Evolutionary conservation across 2,888 invertebrate genomes (phyloP), one percentile per base, ranked within the genome.

Genomic region (Branchipolynoe longqiensis): DNA sequence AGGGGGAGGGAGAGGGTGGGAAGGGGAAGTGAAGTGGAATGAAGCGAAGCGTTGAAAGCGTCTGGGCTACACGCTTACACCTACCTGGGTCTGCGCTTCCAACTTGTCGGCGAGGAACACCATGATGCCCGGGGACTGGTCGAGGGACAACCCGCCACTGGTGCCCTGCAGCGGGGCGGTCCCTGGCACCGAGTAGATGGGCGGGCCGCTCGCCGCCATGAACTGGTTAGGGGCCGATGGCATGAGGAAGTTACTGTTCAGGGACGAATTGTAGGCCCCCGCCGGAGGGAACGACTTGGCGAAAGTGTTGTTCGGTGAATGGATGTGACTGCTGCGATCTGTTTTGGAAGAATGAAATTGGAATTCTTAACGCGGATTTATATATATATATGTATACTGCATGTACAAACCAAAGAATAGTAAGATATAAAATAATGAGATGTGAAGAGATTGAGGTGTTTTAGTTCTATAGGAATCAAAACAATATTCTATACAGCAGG

Each of bases 81-180:
- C n/a, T n/a, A 78, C 78, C 78, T 28, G 41, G 25, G 78, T 78
- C 54, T 78, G 78, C 18, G 41, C 54, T 25, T 78, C 78, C 22
- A 78, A 28, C 18, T 48, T 41, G 54, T 78, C 78, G 8, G 78
- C 41, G n/a, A 78, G 33, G 8, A 78, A 31, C 4, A 18, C 33
- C 8, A 78, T 41, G 14, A 78, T 48, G 25, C 48, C 78, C 25
- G 78, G 78, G 25, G 78, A 78, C 78, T 78, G 78, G 41, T 78
- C 78, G 0, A 78, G 28, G n/a, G 78, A 48, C 48, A 78, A 18
- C 3, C 18, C 4, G 18, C 78, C 78, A 33, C 48, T 48, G 25
- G 4, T 38, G 18, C 4, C 14, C 36, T 69, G n/a, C 8, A 22
- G 33, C 22, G 33, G 22, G 22, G 18, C 38, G 12, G 3, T 36